These are phyloP conservation scores for Brachionus sp. DNA, from an alignment of 1,140 invertebrate genomes.

Conservation along the genomic window DNA sequence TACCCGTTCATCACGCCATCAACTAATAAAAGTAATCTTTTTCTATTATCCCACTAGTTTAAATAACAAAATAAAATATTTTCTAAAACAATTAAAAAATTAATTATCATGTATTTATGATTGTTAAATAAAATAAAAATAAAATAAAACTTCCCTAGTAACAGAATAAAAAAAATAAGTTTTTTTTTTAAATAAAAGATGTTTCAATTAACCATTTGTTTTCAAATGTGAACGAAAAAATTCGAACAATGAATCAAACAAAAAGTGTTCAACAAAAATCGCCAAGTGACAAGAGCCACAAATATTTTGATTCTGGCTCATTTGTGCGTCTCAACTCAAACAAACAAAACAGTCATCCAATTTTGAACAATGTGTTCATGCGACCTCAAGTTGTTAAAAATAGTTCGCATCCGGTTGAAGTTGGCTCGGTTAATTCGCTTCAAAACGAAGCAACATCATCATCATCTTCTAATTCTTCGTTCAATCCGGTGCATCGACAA, in stretches of 20 bases:
- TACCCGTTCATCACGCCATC: background rate
- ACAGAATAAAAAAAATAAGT: no score
- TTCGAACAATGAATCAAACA: background rate
- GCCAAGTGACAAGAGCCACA: background rate
- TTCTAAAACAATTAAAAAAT: background rate
- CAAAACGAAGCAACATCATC: conserved; percentile 10
- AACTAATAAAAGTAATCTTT: background rate
- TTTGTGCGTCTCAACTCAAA: background rate
- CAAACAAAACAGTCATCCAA: background rate
- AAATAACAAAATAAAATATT: background rate
- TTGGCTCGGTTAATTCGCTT: background rate
- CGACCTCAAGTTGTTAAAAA: conserved; percentile 25
- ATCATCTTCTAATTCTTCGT: conserved; percentile 3
- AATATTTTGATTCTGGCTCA: background rate
- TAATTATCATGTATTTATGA: background rate
- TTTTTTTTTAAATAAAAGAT: no score
- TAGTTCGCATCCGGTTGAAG: background rate
- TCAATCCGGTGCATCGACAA: background rate
- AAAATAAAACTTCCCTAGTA: no score
- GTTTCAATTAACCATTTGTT: background rate
- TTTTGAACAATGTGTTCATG: conserved; percentile 38
- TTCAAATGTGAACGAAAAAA: conserved; percentile 8
- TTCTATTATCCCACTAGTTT: background rate
- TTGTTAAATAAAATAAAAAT: no score
- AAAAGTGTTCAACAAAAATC: background rate